Evolutionary conservation across 2,113 vertebrate genomes (phyloP), one percentile per base, ranked within the genome.

Genomic region (Spheniscus mendiculus): DNA sequence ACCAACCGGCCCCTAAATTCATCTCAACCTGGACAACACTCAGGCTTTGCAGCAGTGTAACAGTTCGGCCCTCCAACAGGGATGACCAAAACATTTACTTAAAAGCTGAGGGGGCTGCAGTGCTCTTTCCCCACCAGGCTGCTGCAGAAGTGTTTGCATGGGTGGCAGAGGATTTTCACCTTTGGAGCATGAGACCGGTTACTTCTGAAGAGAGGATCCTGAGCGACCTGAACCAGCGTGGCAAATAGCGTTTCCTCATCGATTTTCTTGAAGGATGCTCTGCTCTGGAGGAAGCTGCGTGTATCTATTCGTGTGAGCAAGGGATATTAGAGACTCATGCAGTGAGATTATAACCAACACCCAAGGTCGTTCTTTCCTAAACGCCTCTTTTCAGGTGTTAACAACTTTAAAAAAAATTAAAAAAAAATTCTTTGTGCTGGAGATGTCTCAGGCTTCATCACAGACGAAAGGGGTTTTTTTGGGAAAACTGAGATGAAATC

Each of bases 331-430:
- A 88, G 74, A 52, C 88, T 93, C 34, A 14, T 86, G 90, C 90
- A 15, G 59, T 3, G 71, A 95, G 90, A 95, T 97, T 94, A 94
- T 62, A 86, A 72, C 53, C 1, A 16, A 74, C 63, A 77, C 53
- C 5, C 9, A 94, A 96, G 90, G 96, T 67, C 49, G 2, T 83
- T 93, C 76, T 63, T 71, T 96, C 65, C 59, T 89, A 94, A 94
- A 92, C 67, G 49, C 29, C 30, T 67, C 73, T 80, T 77, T 78
- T 70, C 90, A 90, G 79, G 72, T 0, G 0, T 77, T 92, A 90
- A 94, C 5, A 6, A 50, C 70, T 89, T 56, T 2, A 18, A 12
- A 32, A 90, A 87, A 50, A 63, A n/a, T n/a, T n/a, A n/a, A 47
- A 29, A 16, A 47, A 44, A 2, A 70, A 42, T 22, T 61, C 36